Base-by-base conservation (phyloP, 2,888 invertebrate genomes). In the Archips xylosteana region DNA sequence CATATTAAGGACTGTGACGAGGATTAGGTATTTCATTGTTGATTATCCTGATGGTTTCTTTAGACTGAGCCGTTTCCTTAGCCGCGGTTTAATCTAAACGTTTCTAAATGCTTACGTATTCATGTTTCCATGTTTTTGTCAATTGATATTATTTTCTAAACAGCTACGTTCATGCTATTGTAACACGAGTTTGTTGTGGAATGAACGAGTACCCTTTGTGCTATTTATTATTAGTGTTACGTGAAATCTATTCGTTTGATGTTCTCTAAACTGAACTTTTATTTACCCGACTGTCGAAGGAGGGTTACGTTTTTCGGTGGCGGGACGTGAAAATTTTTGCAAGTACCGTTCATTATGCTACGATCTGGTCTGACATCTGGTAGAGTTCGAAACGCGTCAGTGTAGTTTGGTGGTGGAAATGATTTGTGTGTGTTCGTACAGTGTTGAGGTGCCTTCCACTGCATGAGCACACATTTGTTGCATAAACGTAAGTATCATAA, bases 1-100 rank as follows among this genome's bases (percentile, higher is more conserved):
- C 70, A 77, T 75, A 54, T 45, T 54, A 34, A 67, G 45, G 8
- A 62, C 10, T 32, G 54, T 47, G 2, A 63, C 13, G 9, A 57
- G 15, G 2, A 62, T n/a, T 2, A 72, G 10, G 47, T 47, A 32
- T 62, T 39, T 67, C 72, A 72, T 72, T 57, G 15, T 39, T 63
- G 34, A n/a, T n/a, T 5, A 6, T 12, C 2, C 34, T 15, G 36
- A 13, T 13, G n/a, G 39, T 51, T 39, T 39, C 23, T 13, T 9
- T 3, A 32, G 57, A 67, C 49, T 49, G 51, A 15, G 47, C 6
- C 5, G 8, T 1, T 32, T 47, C n/a, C 3, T 4, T 60, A n/a
- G 4, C 60, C 36, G 36, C 23, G 57, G 32, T 6, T 8, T 54
- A 32, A 57, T 57, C 57, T 57, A 57, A 32, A 12, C 32, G 15